Evolutionary conservation across 2,797 vertebrate species (phyloP).

Genomic region (Enteromius paludinosus): DNA sequence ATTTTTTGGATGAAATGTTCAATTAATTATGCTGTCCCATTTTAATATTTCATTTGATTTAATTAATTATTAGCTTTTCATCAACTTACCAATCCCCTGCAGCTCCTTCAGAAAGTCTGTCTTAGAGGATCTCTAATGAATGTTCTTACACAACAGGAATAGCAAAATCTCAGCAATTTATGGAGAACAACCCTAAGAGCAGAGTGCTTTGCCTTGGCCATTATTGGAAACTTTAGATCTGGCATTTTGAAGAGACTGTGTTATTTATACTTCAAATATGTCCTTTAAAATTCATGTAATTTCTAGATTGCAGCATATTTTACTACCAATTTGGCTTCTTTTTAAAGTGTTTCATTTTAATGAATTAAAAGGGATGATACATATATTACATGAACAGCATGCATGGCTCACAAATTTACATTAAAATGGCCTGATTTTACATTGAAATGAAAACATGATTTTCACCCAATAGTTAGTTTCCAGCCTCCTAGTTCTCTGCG

Average conservation of each 20-base stretch:
- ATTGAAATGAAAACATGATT: neutral
- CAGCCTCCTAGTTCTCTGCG: neutral
- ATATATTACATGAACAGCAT: constrained; percentile 1
- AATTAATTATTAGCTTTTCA: neutral
- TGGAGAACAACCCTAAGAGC: neutral
- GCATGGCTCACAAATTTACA: neutral
- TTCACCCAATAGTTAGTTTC: neutral
- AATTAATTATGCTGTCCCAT: neutral
- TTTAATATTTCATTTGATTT: neutral
- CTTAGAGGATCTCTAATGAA: neutral
- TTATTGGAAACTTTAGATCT: neutral
- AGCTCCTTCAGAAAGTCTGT: neutral
- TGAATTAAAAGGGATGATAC: neutral
- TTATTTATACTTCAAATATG: neutral
- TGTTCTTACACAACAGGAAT: neutral
- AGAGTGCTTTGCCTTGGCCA: neutral
- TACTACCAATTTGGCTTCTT: neutral
- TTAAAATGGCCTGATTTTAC: neutral
- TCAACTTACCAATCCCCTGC: neutral
- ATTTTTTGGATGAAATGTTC: neutral
- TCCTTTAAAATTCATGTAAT: neutral
- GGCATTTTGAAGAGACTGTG: neutral
- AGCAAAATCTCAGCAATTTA: neutral
- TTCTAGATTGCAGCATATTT: neutral
- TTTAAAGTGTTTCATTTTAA: neutral